Conservation (phyloP, 2,888 invertebrate genomes). For the Rhingia rostrata region DNA sequence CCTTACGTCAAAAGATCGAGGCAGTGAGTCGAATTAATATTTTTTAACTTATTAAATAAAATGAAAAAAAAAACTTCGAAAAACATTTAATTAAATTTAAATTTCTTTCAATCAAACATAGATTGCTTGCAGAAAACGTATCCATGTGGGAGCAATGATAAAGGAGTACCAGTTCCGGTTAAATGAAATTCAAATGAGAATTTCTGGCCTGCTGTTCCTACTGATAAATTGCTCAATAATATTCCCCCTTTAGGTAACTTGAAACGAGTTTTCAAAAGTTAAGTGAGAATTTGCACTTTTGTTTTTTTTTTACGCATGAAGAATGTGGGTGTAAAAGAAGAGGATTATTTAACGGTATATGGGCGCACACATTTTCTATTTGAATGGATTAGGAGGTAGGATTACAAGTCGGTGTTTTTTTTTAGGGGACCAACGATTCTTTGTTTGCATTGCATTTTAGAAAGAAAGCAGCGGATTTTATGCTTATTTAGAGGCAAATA, state of each 20-base stretch:
- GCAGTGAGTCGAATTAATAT: not conserved
- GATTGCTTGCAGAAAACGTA: conserved; percentile 14
- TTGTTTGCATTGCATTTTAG: not conserved
- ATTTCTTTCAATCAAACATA: conserved; percentile 35
- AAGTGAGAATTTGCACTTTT: conserved; percentile 11
- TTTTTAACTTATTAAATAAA: not conserved
- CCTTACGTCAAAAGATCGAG: not conserved
- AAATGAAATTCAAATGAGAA: conserved; percentile 10
- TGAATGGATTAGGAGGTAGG: conserved; percentile 34
- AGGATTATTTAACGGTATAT: conserved; percentile 48
- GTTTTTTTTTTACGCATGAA: not conserved
- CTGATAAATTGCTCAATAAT: conserved; percentile 16
- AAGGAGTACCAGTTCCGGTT: conserved; percentile 1
- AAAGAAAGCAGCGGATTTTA: conserved; percentile 38
- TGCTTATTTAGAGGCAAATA: conserved; percentile 36
- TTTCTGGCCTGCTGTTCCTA: not conserved
- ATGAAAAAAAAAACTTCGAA: conserved; percentile 9
- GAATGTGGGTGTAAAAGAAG: not conserved
- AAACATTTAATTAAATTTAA: conserved; percentile 40
- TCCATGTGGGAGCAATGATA: no score
- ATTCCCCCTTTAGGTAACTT: conserved; percentile 35
- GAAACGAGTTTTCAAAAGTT: conserved; percentile 38
- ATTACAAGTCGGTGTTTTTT: conserved; percentile 23
- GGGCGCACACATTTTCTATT: conserved; percentile 56
- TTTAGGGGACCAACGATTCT: not conserved